Percentiles rank a stretch among this genome's conserved stretches.
These are phyloP conservation scores for Anoplius nigerrimus DNA, from an alignment of 2,888 invertebrate genomes.

Conservation along the genomic window DNA sequence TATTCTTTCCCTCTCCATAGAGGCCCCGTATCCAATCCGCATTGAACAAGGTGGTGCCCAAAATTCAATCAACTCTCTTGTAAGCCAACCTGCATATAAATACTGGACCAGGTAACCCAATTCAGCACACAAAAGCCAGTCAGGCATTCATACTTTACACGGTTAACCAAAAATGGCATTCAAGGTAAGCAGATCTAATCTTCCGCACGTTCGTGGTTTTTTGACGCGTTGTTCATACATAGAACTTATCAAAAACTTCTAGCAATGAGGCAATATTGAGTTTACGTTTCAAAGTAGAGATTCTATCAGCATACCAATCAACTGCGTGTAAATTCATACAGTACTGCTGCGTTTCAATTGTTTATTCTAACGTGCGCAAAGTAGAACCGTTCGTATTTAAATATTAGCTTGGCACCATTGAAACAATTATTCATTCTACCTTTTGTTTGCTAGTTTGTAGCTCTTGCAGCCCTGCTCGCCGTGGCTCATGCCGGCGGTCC, in stretches of 20 bases:
- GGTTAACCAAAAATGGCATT: constrained; percentile 60
- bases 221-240: too few species aligned
- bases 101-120: constrained; percentile 45
- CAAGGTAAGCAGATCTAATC: constrained; percentile 56
- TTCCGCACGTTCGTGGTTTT: too few species aligned
- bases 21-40: constrained; percentile 45
- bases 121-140: constrained; percentile 53
- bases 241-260: too few species aligned
- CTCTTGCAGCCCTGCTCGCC: constrained; percentile 58
- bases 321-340: too few species aligned
- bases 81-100: constrained; percentile 55
- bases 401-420: too few species aligned
- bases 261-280: too few species aligned
- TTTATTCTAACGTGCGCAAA: too few species aligned
- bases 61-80: constrained; percentile 51
- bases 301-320: too few species aligned
- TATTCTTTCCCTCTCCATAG: constrained; percentile 43
- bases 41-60: constrained; percentile 41
- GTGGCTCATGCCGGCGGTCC: constrained; percentile 58
- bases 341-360: too few species aligned
- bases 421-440: too few species aligned
- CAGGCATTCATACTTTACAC: constrained; percentile 37
- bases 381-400: too few species aligned
- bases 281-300: too few species aligned
- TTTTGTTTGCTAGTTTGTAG: constrained; percentile 50